A percentile compares a stretch with the other conserved stretches of the same genome.
Conservation (phyloP, 2,888 invertebrate genomes). For the Noctua janthe region DNA sequence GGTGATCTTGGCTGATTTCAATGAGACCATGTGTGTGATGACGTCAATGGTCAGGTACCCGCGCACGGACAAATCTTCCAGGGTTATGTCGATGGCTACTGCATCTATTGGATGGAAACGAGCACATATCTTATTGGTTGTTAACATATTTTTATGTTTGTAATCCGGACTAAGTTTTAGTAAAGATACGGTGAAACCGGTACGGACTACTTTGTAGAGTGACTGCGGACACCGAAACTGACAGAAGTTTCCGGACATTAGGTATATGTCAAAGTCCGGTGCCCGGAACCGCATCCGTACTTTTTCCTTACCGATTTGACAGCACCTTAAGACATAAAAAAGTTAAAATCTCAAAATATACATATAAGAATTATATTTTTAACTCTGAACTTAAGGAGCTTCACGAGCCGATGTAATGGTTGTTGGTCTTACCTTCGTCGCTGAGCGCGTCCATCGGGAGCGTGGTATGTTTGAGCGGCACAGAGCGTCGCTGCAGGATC, state of each 20-base stretch:
- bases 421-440: constrained; percentile 83
- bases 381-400: neutral
- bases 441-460: constrained; percentile 86
- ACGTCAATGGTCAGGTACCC: constrained; percentile 75
- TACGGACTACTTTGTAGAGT: neutral
- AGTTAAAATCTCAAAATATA: too few relatives aligned
- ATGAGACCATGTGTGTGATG: constrained; percentile 73
- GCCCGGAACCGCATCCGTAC: neutral
- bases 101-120: constrained; percentile 82
- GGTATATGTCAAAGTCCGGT: neutral
- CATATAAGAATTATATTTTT: too few relatives aligned
- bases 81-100: constrained; percentile 91
- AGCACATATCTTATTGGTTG: neutral
- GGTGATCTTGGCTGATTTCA: constrained; percentile 77
- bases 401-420: neutral
- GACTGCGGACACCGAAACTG: neutral
- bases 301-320: neutral
- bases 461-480: constrained; percentile 80
- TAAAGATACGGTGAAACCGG: neutral
- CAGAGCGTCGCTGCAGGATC: constrained; percentile 59
- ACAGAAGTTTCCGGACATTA: neutral
- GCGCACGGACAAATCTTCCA: constrained; percentile 88
- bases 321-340: neutral
- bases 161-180: neutral
- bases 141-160: neutral